These are phyloP conservation scores for Hapalemur alaotrensis DNA, from an alignment of 2,797 vertebrate genomes.

Conservation along the genomic window DNA sequence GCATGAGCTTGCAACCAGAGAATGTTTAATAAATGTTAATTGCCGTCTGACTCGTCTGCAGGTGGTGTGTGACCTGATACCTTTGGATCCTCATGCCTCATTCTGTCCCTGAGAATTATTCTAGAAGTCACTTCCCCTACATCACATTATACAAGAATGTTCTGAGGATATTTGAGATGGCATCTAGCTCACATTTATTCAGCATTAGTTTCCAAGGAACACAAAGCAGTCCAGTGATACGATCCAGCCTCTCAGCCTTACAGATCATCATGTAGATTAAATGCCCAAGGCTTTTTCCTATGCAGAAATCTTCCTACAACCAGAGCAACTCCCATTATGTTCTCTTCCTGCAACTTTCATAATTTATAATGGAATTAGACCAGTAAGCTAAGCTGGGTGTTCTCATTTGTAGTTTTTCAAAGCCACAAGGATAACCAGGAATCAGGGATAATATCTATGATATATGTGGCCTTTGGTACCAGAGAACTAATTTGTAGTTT, in stretches of 20 bases:
- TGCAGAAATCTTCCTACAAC: background rate
- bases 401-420: conserved; percentile 23
- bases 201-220: conserved; percentile 50
- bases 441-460: background rate
- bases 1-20: background rate
- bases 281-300: conserved; percentile 24
- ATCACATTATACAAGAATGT: background rate
- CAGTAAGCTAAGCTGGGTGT: background rate
- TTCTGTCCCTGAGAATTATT: conserved; percentile 5
- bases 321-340: background rate
- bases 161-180: conserved; percentile 56
- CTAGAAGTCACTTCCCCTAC: background rate
- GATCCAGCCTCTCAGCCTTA: conserved; percentile 54
- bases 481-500: background rate
- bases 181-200: background rate
- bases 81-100: background rate
- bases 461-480: background rate
- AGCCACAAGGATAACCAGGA: background rate
- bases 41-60: background rate
- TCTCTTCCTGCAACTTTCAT: conserved; percentile 4
- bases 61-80: conserved; percentile 36
- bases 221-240: conserved; percentile 41
- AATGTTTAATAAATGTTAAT: conserved; percentile 13
- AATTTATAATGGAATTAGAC: conserved; percentile 49
- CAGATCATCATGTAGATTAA: conserved; percentile 38